Conservation (phyloP, 2,113 vertebrate genomes). For the Sisor rabdophorus region DNA sequence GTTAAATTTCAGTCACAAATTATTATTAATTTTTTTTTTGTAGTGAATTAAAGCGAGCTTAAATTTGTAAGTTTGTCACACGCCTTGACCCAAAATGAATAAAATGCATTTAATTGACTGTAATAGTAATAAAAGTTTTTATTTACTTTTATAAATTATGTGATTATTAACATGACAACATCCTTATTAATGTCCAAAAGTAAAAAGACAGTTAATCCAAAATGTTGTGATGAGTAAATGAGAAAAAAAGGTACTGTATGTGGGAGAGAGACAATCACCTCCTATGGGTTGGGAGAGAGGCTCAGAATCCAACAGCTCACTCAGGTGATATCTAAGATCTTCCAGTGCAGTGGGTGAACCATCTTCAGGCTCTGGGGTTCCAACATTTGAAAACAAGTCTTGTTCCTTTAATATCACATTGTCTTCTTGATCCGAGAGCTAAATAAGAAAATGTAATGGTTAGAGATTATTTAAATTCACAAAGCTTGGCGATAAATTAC, state of each 20-base stretch:
- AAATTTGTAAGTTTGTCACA: too few species aligned
- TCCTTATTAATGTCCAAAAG: neutral
- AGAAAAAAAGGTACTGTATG: slow-evolving; percentile 47
- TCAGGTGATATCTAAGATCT: slow-evolving; percentile 47
- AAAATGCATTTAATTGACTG: neutral
- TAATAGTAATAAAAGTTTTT: neutral
- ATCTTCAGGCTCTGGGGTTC: slow-evolving; percentile 42
- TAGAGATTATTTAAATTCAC: neutral
- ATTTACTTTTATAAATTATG: too few species aligned
- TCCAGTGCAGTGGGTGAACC: slow-evolving; percentile 24
- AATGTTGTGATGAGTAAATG: neutral
- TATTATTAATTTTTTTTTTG: too few species aligned
- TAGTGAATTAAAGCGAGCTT: too few species aligned
- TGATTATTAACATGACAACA: too few species aligned
- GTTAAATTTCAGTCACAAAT: too few species aligned
- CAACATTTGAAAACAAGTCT: slow-evolving; percentile 26
- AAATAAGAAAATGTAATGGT: neutral
- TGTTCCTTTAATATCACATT: slow-evolving; percentile 22
- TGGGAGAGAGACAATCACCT: slow-evolving; percentile 37
- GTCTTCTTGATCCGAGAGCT: neutral
- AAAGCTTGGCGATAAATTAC: neutral
- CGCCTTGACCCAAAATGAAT: too few species aligned
- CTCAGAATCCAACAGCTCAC: slow-evolving; percentile 46
- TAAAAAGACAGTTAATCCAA: neutral
- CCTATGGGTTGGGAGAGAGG: slow-evolving; percentile 30